phyloP scores from a whole-genome alignment of 1,140 invertebrate species.

The Apis laboriosa region DNA sequence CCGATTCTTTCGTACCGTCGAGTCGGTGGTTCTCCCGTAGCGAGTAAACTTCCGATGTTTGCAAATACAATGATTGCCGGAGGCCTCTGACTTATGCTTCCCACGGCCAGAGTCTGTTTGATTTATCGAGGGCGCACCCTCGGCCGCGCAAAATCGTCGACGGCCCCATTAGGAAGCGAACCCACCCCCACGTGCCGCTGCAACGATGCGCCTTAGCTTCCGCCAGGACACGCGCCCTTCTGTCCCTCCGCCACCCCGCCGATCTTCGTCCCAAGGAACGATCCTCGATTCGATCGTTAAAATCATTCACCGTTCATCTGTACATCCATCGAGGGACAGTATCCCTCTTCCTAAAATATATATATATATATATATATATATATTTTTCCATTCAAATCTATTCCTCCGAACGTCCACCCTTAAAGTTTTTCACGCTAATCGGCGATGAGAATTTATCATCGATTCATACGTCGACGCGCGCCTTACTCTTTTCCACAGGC shows the following conservation, averaged over 20 bases:
- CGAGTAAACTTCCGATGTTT: conserved; percentile 67
- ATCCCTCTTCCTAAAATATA: neutral
- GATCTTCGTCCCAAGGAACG: conserved; percentile 39
- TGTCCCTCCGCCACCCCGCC: conserved; percentile 50
- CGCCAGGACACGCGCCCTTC: conserved; percentile 70
- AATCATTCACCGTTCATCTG: conserved; percentile 8
- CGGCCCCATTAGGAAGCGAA: conserved; percentile 57
- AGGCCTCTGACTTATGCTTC: conserved; percentile 70
- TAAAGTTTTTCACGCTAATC: too few species aligned
- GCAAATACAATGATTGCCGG: conserved; percentile 69
- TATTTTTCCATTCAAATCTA: neutral
- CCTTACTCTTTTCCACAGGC: conserved; percentile 31
- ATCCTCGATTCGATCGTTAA: conserved; percentile 31
- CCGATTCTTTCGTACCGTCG: conserved; percentile 6
- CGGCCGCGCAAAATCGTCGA: conserved; percentile 58
- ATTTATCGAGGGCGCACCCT: conserved; percentile 68
- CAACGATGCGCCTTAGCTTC: conserved; percentile 73
- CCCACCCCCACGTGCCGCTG: conserved; percentile 68
- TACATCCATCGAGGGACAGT: neutral
- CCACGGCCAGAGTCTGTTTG: conserved; percentile 69
- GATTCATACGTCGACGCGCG: too few species aligned
- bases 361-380: neutral
- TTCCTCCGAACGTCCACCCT: neutral
- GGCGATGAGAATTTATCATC: too few species aligned
- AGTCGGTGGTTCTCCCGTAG: conserved; percentile 46